Percentiles rank a stretch among this genome's conserved stretches.
phyloP scores from a whole-genome alignment of 2,888 invertebrate genomes.

The Eremobia ochroleuca region DNA sequence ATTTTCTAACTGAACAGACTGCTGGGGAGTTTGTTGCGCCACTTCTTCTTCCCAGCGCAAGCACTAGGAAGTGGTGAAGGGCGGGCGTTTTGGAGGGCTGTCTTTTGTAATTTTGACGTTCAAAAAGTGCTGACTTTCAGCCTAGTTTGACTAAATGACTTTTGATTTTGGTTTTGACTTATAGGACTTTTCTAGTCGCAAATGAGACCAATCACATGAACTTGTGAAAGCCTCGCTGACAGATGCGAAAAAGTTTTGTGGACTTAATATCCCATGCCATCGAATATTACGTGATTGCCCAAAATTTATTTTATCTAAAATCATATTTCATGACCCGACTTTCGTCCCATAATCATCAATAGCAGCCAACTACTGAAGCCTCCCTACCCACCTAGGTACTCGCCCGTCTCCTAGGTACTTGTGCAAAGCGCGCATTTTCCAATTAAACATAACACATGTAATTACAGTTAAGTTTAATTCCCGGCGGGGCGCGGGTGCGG shows the following conservation, averaged over 20 bases:
- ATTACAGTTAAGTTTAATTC: constrained; percentile 76
- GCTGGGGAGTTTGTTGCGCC: no score
- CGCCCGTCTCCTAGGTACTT: constrained; percentile 9
- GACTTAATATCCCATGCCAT: background rate
- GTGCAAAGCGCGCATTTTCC: constrained; percentile 46
- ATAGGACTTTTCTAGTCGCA: background rate
- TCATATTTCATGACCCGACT: background rate
- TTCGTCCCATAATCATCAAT: background rate
- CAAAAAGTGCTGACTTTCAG: no score
- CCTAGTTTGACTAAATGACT: no score
- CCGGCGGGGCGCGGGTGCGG: constrained; percentile 47
- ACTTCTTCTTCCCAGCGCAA: no score
- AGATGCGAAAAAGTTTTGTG: background rate
- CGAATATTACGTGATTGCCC: background rate
- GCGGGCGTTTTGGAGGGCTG: no score
- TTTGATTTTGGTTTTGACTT: no score
- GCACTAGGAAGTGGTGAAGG: no score
- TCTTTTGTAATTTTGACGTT: no score
- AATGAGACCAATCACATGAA: background rate
- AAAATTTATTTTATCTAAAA: background rate
- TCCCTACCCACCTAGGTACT: background rate
- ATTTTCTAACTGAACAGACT: no score
- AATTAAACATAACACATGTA: constrained; percentile 72
- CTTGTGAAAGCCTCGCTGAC: background rate
- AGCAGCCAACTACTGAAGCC: background rate